phyloP scores from a whole-genome alignment of 1,140 invertebrate species.

The Musca vetustissima region DNA sequence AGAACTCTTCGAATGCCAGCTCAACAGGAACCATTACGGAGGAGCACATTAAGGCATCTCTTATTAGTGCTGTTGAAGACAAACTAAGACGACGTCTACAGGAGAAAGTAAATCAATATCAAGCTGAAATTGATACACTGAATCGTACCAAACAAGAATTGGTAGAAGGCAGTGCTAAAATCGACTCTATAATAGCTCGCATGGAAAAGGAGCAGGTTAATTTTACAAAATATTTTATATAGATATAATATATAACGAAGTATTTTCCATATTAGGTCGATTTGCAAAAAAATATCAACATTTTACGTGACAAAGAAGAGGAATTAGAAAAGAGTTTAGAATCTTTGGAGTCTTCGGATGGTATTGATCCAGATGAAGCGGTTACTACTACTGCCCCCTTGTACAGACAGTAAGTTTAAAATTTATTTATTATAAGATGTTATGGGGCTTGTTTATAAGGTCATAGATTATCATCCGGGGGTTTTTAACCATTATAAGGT shows the following conservation, averaged over 20 bases:
- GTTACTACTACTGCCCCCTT: conserved; percentile 94
- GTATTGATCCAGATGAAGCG: conserved; percentile 92
- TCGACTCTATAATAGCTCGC: conserved; percentile 79
- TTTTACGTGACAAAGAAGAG: conserved; percentile 82
- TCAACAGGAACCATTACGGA: conserved; percentile 83
- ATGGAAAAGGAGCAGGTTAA: conserved; percentile 80
- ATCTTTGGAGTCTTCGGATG: conserved; percentile 75
- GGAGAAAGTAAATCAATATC: conserved; percentile 85
- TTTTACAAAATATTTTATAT: neutral
- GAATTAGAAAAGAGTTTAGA: conserved; percentile 82
- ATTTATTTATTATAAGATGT: neutral
- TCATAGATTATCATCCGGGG: no score
- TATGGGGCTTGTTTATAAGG: no score
- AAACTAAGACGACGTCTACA: conserved; percentile 83
- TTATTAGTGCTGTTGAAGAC: conserved; percentile 93
- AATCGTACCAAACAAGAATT: conserved; percentile 87
- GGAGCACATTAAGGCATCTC: conserved; percentile 90
- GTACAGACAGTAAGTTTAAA: conserved; percentile 91
- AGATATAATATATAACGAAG: neutral
- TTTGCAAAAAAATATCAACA: conserved; percentile 80
- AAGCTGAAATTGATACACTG: conserved; percentile 90
- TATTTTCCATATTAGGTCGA: conserved; percentile 60
- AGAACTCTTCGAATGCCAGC: conserved; percentile 41
- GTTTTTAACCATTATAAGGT: no score
- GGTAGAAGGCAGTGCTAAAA: conserved; percentile 78